Percentiles rank a stretch among this genome's conserved stretches.
These are phyloP conservation scores for Ceyx erithaca DNA, from an alignment of 2,797 vertebrate genomes.

Conservation along the genomic window DNA sequence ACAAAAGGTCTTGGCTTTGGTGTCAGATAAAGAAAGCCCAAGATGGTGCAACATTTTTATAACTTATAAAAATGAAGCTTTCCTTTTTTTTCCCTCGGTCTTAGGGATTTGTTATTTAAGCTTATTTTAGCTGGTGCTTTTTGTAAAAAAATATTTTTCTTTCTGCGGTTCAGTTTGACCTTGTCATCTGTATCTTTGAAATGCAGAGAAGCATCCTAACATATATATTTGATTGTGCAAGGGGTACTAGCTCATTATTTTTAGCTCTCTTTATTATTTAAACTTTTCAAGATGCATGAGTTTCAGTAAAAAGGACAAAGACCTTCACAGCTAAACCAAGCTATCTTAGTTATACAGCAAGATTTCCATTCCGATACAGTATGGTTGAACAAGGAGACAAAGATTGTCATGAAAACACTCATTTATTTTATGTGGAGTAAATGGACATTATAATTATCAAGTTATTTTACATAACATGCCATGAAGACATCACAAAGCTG, in stretches of 20 bases:
- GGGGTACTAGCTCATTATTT: background rate
- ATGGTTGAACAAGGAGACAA: background rate
- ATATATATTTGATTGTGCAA: background rate
- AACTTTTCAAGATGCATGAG: background rate
- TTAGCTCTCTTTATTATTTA: background rate
- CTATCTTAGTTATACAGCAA: background rate
- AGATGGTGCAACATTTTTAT: background rate
- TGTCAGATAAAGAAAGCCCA: slow-evolving; percentile 30
- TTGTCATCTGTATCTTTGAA: background rate
- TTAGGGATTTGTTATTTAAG: slow-evolving; percentile 13
- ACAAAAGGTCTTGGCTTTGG: background rate
- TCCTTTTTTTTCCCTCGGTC: background rate
- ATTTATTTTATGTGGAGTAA: background rate
- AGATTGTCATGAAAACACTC: background rate
- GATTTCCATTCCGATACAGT: background rate
- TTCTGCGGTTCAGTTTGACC: background rate
- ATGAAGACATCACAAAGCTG: background rate
- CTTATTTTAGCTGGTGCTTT: background rate
- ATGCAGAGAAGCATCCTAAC: background rate
- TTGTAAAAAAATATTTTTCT: background rate
- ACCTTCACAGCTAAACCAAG: background rate
- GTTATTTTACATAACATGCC: background rate
- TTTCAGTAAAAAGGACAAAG: background rate
- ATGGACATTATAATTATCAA: background rate
- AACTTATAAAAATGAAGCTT: slow-evolving; percentile 31